Percentiles rank a stretch among this genome's conserved stretches.
Conservation (phyloP, 53 echinoderm and acorn worm genomes). For the Antedon mediterranea region DNA sequence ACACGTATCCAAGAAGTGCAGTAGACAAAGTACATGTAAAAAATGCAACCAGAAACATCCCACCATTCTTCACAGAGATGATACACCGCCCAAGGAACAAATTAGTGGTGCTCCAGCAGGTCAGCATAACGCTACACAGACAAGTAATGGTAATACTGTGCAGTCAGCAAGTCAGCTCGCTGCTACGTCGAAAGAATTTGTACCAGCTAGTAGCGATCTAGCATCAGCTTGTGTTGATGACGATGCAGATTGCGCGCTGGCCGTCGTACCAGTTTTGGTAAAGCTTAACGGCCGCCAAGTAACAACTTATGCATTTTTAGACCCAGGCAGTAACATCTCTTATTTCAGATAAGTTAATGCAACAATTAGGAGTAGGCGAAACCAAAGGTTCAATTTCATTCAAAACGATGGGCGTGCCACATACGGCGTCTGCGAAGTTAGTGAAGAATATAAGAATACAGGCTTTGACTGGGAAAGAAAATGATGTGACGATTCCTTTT, state of each 20-base stretch:
- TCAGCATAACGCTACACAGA: too few relatives aligned
- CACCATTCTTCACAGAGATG: background rate
- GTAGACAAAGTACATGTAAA: too few relatives aligned
- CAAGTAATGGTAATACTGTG: too few relatives aligned
- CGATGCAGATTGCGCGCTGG: background rate
- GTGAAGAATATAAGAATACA: background rate
- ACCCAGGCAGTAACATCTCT: background rate
- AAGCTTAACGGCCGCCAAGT: background rate
- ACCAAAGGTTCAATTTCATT: background rate
- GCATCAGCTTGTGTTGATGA: background rate
- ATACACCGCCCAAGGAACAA: background rate
- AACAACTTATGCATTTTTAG: background rate
- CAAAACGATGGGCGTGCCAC: background rate
- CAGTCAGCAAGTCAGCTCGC: too few relatives aligned
- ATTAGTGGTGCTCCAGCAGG: background rate
- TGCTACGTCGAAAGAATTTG: background rate
- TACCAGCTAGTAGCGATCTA: background rate
- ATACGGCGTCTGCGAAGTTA: background rate
- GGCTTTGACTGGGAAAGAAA: background rate
- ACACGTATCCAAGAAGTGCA: too few relatives aligned
- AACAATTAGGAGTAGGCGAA: background rate
- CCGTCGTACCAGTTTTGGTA: background rate
- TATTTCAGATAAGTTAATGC: background rate
- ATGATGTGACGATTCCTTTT: too few relatives aligned
- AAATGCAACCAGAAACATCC: too few relatives aligned